A percentile compares a stretch with the other conserved stretches of the same genome.
Conservation (phyloP, 2,797 vertebrate species). For the Oreochromis grahami region DNA sequence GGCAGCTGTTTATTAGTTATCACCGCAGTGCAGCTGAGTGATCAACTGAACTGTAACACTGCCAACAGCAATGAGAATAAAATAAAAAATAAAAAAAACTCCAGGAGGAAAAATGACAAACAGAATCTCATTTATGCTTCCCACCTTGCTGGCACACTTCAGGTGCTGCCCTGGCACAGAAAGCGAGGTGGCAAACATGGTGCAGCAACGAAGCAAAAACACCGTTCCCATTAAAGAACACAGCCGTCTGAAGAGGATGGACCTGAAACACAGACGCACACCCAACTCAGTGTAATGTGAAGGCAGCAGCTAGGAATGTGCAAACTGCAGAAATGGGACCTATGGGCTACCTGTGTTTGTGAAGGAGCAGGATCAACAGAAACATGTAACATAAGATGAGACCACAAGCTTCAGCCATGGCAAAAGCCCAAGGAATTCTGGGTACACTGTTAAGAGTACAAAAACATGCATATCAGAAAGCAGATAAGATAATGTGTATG, state of each 20-base stretch:
- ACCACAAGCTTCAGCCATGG: constrained; percentile 95
- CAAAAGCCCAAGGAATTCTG: constrained; percentile 96
- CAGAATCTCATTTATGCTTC: constrained; percentile 8
- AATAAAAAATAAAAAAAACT: neutral
- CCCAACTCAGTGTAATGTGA: neutral
- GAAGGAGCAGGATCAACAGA: constrained; percentile 90
- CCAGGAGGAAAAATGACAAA: neutral
- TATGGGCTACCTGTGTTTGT: constrained; percentile 88
- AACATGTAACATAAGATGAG: constrained; percentile 92
- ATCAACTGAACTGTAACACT: neutral
- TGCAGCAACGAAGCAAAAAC: constrained; percentile 89
- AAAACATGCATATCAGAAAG: constrained; percentile 16
- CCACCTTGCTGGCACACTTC: constrained; percentile 87
- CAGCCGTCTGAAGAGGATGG: constrained; percentile 89
- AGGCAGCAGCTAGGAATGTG: neutral
- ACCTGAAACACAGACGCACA: constrained; percentile 70
- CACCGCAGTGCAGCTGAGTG: neutral
- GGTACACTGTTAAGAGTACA: constrained; percentile 80
- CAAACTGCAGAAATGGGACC: neutral
- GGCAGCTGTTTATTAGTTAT: neutral
- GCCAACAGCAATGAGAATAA: neutral
- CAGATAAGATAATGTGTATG: constrained; percentile 34
- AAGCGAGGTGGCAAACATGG: constrained; percentile 94
- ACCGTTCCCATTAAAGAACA: constrained; percentile 95
- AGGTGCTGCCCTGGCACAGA: constrained; percentile 93